Conservation (phyloP, 2,797 vertebrate genomes). For the Dermochelys coriacea region DNA sequence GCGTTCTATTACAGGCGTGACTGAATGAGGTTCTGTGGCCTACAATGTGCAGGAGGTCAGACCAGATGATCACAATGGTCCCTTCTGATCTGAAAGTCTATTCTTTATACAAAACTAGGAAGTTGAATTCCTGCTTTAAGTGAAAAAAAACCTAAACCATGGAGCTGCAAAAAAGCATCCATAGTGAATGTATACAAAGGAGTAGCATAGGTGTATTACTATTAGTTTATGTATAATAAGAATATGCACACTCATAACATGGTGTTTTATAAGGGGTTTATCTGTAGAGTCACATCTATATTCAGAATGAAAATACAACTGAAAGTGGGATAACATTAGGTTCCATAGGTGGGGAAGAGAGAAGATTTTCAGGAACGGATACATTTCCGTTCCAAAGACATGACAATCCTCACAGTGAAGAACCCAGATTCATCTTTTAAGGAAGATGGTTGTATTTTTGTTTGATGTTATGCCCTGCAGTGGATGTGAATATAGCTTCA, state of each 20-base stretch:
- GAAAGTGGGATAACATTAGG: neutral
- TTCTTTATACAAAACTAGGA: neutral
- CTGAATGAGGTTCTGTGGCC: too few relatives aligned
- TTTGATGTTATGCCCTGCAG: slow-evolving; percentile 22
- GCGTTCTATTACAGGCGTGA: too few relatives aligned
- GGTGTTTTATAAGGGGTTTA: neutral
- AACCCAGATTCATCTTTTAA: slow-evolving; percentile 7
- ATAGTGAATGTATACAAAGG: neutral
- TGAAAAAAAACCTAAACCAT: neutral
- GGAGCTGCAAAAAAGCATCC: neutral
- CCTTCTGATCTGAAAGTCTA: too few relatives aligned
- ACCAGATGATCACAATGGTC: too few relatives aligned
- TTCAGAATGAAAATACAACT: neutral
- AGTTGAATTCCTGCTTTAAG: neutral
- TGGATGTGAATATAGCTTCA: slow-evolving; percentile 27
- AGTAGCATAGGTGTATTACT: neutral
- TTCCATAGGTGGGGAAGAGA: neutral
- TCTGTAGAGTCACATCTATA: neutral
- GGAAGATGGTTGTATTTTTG: neutral
- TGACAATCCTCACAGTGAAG: neutral
- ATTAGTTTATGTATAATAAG: neutral
- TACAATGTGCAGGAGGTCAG: too few relatives aligned
- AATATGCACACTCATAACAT: neutral
- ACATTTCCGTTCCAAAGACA: neutral
- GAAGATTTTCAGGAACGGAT: rapidly evolving